Conservation (phyloP, 1,140 invertebrate species). For the Macrotrachela quadricornifera region DNA sequence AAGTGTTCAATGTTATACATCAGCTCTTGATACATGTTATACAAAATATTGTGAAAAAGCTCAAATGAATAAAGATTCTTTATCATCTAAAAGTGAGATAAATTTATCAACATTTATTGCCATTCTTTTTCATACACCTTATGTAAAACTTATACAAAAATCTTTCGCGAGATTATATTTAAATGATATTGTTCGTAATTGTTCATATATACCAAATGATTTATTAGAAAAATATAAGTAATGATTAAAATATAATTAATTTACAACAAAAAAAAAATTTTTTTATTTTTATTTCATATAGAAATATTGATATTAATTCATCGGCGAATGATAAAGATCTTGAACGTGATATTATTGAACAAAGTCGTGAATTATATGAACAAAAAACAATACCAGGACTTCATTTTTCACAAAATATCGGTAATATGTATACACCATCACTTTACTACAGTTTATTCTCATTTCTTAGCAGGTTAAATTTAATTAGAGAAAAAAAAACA, state of each 20-base stretch:
- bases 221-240: too few species aligned
- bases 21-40: constrained; percentile 78
- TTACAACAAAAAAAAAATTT: too few species aligned
- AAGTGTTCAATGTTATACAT: constrained; percentile 78
- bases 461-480: constrained; percentile 44
- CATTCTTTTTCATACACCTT: constrained; percentile 85
- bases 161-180: constrained; percentile 65
- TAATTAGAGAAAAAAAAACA: too few species aligned
- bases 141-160: constrained; percentile 89
- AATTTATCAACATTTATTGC: constrained; percentile 43
- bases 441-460: constrained; percentile 78
- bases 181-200: constrained; percentile 40
- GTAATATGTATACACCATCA: constrained; percentile 97
- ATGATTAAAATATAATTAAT: too few species aligned
- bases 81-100: neutral
- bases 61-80: too few species aligned
- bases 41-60: constrained; percentile 51
- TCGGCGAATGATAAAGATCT: constrained; percentile 22
- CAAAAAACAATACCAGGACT: constrained; percentile 68
- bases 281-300: too few species aligned
- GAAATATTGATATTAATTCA: too few species aligned
- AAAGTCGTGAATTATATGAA: constrained; percentile 49
- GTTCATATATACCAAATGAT: too few species aligned
- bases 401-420: constrained; percentile 63
- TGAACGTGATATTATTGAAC: constrained; percentile 58